Evolutionary conservation across 2,888 invertebrate species (phyloP).

Genomic region (Mongoloraphidia duomilia): DNA sequence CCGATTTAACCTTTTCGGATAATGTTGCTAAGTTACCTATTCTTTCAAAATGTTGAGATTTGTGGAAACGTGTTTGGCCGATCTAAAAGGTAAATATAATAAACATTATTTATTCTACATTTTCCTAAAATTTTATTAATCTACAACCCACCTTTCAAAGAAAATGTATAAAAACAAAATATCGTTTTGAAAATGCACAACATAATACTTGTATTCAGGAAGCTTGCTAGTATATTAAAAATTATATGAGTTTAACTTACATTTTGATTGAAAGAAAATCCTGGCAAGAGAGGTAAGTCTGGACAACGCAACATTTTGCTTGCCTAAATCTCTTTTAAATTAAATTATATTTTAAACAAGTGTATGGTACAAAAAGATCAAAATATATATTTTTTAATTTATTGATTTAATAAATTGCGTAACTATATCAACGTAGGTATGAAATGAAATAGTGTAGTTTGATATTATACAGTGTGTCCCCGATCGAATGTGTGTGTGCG

Average conservation of each 20-base stretch:
- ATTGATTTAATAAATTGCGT: too few species aligned
- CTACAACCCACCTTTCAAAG: too few species aligned
- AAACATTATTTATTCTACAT: neutral
- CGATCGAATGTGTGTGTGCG: too few species aligned
- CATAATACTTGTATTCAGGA: too few species aligned
- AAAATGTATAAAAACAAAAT: neutral
- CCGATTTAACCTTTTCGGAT: slow-evolving; percentile 43
- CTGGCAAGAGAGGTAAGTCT: slow-evolving; percentile 58
- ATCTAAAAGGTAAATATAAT: slow-evolving; percentile 37
- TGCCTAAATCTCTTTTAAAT: slow-evolving; percentile 5
- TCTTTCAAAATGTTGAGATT: slow-evolving; percentile 44
- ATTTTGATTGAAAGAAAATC: slow-evolving; percentile 49
- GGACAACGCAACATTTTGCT: slow-evolving; percentile 40
- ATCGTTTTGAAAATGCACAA: neutral
- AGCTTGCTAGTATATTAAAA: too few species aligned
- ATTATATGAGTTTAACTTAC: slow-evolving; percentile 33
- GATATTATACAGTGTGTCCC: too few species aligned
- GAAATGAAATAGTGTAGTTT: too few species aligned
- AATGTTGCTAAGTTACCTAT: slow-evolving; percentile 44
- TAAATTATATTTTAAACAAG: too few species aligned
- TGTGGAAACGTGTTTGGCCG: slow-evolving; percentile 46
- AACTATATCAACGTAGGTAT: too few species aligned
- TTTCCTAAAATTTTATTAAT: neutral
- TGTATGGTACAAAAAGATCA: too few species aligned
- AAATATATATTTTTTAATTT: too few species aligned